Conservation (phyloP, 2,797 vertebrate species). For the Poeciliopsis turneri region DNA sequence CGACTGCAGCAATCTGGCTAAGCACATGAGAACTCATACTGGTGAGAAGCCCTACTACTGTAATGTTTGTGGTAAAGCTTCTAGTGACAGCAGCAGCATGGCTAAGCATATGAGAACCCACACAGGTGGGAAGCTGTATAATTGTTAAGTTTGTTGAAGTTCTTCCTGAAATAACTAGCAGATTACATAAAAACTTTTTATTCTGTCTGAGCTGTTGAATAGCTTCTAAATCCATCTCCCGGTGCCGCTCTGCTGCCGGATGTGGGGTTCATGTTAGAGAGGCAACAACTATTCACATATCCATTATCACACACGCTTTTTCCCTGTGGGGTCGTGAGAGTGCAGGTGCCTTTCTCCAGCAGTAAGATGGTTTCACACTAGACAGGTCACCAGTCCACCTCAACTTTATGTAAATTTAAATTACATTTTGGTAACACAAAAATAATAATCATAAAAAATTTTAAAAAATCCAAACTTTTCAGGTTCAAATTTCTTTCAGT, state of each 20-base stretch:
- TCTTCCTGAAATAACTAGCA: neutral
- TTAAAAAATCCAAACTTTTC: too few species aligned
- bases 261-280: neutral
- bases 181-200: neutral
- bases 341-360: too few species aligned
- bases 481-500: too few species aligned
- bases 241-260: neutral
- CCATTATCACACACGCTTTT: too few species aligned
- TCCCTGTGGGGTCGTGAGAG: too few species aligned
- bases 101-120: conserved; percentile 7
- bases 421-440: too few species aligned
- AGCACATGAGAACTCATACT: conserved; percentile 3
- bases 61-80: neutral
- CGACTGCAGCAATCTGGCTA: conserved; percentile 2
- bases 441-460: too few species aligned
- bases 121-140: neutral
- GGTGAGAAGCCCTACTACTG: neutral
- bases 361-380: too few species aligned
- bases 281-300: neutral
- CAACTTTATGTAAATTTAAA: too few species aligned
- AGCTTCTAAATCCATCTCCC: neutral
- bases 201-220: neutral
- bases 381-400: too few species aligned
- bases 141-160: neutral
- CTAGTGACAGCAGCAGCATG: conserved; percentile 11